Base-by-base conservation (phyloP, 1,140 invertebrate species). In the Cherax destructor region DNA sequence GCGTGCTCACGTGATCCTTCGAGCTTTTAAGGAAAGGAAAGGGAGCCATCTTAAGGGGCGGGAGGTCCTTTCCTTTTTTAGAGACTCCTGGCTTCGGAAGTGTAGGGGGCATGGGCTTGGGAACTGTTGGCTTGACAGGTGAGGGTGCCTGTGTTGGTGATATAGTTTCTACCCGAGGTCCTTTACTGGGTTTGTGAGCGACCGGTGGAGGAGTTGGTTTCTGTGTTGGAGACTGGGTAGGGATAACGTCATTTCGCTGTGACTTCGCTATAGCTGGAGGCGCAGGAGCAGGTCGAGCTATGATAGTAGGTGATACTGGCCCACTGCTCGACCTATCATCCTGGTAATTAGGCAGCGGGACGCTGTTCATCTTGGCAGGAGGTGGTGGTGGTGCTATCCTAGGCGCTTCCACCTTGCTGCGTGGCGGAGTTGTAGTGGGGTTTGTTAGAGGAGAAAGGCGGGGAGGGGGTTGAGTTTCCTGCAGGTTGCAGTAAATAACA, bases 11-110 rank as follows among this genome's bases (percentile, higher is more conserved):
- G 69, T 52, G 10, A 2, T 87, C 76, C 6, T 10, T n/a, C 30
- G 30, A 69, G 4, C 7, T 18, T n/a, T 9, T 61, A 13, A 6
- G 5, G 24, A 4, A 5, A 16, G 69, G 74, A 7, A 41, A 30
- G 16, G 79, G 76, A 10, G 49, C 74, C 85, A 87, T 59, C 52
- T 87, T 87, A 6, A 87, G 74, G 49, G 85, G 85, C 74, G 85
- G 85, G 21, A 87, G 85, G 6, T 18, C 84, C 74, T 77, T 86
- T 21, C 85, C 85, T 16, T 83, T 83, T 11, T 77, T 86, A n/a
- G n/a, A 11, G 24, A 50, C 72, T 3, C 74, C 85, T 47, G 85
- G 85, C 52, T 79, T 78, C 56, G 85, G 85, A 24, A 65, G 76
- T 13, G 80, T 61, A 4, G 80, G 80, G 1, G 52, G 80, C 9